Base-by-base conservation (phyloP, 37 sponge, comb jelly and placozoan genomes). In the Tethya wilhelma region DNA sequence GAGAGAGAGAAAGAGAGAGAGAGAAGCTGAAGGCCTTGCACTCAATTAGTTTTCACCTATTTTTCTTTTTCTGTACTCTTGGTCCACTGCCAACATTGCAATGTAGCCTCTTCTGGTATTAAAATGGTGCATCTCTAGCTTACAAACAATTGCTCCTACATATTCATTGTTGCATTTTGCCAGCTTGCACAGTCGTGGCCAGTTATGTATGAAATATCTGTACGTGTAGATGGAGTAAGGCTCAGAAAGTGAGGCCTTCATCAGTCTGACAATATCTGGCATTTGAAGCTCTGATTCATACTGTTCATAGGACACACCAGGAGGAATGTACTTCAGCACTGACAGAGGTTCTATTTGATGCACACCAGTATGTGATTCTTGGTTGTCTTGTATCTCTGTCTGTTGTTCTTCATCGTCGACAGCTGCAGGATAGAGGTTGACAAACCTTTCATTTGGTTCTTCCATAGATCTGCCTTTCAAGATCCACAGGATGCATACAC, bases 221-320 rank as follows among this genome's bases (percentile, higher is more conserved):
- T 96, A 98, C 0, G 99, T 98, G 80, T 98, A 98, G 12, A 98
- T 89, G 29, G 99, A 98, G 88, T 98, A 98, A 0, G 99, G 99
- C 59, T 98, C 99, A 0, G 96, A 96, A 1, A 98, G 83, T 28
- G 96, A 90, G 4, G 89, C 91, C 68, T 91, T 90, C 88, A 98
- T 98, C 73, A 98, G 83, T 25, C 74, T 44, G 71, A 96, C 96
- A 23, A 98, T 96, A 33, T 86, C 86, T 0, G 92, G 86, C 86
- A 98, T 64, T 55, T 93, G 92, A 34, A 46, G 22, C 77, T 98
- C 99, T 14, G 89, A 88, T 40, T 76, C 64, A 69, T 98, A 98
- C 28, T 63, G 58, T 2, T 78, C 82, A 69, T 93, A 96, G 37
- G 7, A 12, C 28, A 25, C 62, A 19, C 62, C 9, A 7, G 7